Evolutionary conservation across 2,113 vertebrate genomes (phyloP).

Genomic region (Syngnathoides biaculeatus): DNA sequence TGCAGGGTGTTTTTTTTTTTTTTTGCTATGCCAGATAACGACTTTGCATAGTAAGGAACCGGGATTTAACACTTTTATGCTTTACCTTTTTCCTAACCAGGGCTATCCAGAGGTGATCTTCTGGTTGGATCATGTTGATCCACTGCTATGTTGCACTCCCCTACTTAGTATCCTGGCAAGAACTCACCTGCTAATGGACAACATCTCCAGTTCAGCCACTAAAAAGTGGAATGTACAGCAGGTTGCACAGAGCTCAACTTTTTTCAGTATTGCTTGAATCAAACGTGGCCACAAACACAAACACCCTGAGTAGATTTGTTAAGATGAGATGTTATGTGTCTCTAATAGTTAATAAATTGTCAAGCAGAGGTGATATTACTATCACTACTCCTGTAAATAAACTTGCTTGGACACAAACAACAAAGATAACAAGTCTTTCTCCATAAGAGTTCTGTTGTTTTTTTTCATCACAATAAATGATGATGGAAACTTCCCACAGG

Average conservation of each 20-base stretch:
- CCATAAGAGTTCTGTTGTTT: conserved; percentile 22
- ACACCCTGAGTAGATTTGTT: neutral
- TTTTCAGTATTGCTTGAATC: neutral
- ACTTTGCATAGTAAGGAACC: neutral
- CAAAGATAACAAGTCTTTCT: neutral
- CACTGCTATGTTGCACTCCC: conserved; percentile 65
- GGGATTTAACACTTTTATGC: neutral
- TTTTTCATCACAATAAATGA: neutral
- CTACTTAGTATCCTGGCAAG: conserved; percentile 64
- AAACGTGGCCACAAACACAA: neutral
- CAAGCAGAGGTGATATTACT: conserved; percentile 22
- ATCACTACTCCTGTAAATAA: conserved; percentile 37
- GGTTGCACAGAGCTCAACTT: conserved; percentile 40
- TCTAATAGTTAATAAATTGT: conserved; percentile 47
- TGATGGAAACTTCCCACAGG: neutral
- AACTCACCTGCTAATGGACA: conserved; percentile 44
- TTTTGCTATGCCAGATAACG: neutral
- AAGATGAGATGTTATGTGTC: conserved; percentile 25
- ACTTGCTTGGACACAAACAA: neutral
- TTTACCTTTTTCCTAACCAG: conserved; percentile 37
- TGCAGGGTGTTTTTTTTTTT: neutral
- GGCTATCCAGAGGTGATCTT: conserved; percentile 51
- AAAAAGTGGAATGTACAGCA: conserved; percentile 75
- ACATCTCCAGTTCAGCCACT: conserved; percentile 18
- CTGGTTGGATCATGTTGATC: conserved; percentile 64